phyloP scores from a whole-genome alignment of 2,797 vertebrate species.

The Sorex maritimensis region DNA sequence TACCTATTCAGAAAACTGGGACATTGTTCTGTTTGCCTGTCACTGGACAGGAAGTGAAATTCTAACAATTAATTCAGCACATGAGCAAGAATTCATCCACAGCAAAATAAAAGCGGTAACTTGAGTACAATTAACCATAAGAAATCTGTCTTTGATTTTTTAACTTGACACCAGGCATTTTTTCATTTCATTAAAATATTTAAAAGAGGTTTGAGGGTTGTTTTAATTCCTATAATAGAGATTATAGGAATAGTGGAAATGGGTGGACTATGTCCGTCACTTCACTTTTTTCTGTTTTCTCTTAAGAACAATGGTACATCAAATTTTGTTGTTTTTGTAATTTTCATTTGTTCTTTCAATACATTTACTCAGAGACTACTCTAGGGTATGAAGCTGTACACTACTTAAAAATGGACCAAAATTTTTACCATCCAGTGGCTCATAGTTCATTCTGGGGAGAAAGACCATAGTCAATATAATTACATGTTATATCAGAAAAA shows the following conservation, averaged over 20 bases:
- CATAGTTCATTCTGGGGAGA: background rate
- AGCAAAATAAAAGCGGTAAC: slow-evolving; percentile 93
- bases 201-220: slow-evolving; percentile 1
- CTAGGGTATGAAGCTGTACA: background rate
- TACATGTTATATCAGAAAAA: slow-evolving; percentile 1
- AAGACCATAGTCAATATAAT: slow-evolving; percentile 2
- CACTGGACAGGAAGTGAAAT: slow-evolving; percentile 93
- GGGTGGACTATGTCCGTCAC: background rate
- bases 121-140: slow-evolving; percentile 36
- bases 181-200: slow-evolving; percentile 62
- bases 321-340: slow-evolving; percentile 48
- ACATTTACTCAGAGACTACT: slow-evolving; percentile 32
- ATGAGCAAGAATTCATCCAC: slow-evolving; percentile 95
- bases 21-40: slow-evolving; percentile 93
- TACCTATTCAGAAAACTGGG: slow-evolving; percentile 92
- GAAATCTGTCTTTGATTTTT: slow-evolving; percentile 1
- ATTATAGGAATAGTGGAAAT: slow-evolving; percentile 34
- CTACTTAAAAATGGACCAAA: slow-evolving; percentile 44
- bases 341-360: background rate
- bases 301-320: background rate
- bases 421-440: background rate
- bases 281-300: slow-evolving; percentile 57
- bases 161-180: slow-evolving; percentile 23
- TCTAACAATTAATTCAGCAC: slow-evolving; percentile 94
- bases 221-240: slow-evolving; percentile 53